Evolutionary conservation across 2,113 vertebrate genomes (phyloP).

Genomic region (Phaethon lepturus): DNA sequence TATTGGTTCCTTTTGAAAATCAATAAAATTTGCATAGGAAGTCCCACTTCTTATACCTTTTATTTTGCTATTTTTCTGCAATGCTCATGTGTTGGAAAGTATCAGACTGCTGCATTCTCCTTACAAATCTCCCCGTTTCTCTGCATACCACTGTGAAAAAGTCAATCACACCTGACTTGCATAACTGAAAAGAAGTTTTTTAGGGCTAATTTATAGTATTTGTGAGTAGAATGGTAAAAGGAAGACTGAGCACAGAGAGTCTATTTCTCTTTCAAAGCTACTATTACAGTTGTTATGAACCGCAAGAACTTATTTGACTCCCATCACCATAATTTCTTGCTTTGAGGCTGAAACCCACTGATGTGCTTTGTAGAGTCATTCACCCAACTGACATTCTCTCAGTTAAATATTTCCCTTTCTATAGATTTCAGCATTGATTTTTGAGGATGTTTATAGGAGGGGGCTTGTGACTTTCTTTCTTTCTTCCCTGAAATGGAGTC

Average conservation of each 20-base stretch:
- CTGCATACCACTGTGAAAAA: background rate
- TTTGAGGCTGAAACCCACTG: background rate
- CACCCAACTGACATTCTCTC: background rate
- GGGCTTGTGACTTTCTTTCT: background rate
- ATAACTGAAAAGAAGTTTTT: background rate
- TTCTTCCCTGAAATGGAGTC: background rate
- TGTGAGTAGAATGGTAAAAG: background rate
- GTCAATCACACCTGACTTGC: background rate
- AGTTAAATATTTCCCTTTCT: background rate
- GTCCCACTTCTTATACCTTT: background rate
- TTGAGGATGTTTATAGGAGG: background rate
- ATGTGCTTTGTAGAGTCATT: background rate
- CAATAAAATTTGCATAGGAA: background rate
- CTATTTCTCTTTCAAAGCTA: background rate
- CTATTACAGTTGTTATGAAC: background rate
- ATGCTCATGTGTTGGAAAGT: background rate
- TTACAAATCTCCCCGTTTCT: background rate
- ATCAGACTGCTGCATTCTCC: background rate
- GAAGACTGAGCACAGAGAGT: background rate
- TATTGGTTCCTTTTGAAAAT: background rate
- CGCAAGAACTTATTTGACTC: background rate
- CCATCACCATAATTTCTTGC: background rate
- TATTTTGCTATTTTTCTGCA: background rate
- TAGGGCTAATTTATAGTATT: background rate
- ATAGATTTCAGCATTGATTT: background rate